phyloP scores from a whole-genome alignment of 2,888 invertebrate species.

The Papilio gigon region DNA sequence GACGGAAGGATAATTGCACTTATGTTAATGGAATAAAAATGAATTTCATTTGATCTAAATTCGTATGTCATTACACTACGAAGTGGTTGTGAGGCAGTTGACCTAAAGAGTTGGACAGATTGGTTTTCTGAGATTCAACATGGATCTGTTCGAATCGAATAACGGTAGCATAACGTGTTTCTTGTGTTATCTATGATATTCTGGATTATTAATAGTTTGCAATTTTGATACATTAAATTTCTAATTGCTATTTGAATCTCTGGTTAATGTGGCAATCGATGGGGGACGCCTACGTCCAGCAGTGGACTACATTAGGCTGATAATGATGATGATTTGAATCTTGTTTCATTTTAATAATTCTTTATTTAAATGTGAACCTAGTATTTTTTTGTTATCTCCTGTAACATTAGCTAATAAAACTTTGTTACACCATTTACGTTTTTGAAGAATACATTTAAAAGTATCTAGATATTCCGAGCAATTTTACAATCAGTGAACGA shows the following conservation, averaged over 20 bases:
- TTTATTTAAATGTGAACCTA: no score
- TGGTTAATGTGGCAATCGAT: no score
- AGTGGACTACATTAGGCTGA: no score
- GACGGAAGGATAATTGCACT: constrained; percentile 13
- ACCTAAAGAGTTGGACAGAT: constrained; percentile 10
- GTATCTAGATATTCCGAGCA: background rate
- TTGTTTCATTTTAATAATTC: background rate
- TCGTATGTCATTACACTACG: constrained; percentile 3
- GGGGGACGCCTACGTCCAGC: no score
- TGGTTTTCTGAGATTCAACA: background rate
- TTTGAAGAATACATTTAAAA: background rate
- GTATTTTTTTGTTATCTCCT: no score
- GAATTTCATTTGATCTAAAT: constrained; percentile 12
- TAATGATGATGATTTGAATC: no score
- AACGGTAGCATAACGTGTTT: background rate
- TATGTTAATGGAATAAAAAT: constrained; percentile 24
- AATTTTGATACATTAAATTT: background rate
- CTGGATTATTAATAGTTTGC: background rate
- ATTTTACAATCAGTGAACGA: background rate
- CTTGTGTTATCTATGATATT: background rate
- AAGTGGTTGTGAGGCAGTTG: constrained; percentile 11
- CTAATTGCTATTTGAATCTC: no score
- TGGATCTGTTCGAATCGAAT: background rate
- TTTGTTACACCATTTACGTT: no score
- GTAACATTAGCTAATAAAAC: no score